A percentile compares a stretch with the other conserved stretches of the same genome.
These are phyloP conservation scores for Crioceris asparagi DNA, from an alignment of 2,888 invertebrate species.

Conservation along the genomic window DNA sequence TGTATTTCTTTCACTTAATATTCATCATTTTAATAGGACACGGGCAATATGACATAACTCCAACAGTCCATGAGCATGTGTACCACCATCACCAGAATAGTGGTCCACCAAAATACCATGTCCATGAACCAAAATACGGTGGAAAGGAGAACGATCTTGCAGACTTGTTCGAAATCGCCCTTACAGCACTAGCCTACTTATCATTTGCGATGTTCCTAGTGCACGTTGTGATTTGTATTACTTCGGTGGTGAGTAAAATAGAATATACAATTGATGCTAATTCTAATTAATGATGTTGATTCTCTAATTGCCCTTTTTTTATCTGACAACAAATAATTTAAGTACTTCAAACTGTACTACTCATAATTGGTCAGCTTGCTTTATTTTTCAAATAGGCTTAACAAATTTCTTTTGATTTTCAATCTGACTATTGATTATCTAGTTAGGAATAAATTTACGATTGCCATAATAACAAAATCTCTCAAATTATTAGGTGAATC, in stretches of 20 bases:
- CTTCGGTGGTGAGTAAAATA: slow-evolving; percentile 42
- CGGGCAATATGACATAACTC: background rate
- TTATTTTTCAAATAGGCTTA: too few species aligned
- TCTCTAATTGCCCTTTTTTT: background rate
- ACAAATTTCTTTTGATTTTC: too few species aligned
- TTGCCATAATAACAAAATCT: too few species aligned
- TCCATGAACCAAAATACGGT: slow-evolving; percentile 29
- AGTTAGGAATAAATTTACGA: too few species aligned
- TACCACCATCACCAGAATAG: slow-evolving; percentile 22
- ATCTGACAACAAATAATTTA: background rate
- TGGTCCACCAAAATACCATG: slow-evolving; percentile 31
- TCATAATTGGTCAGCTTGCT: too few species aligned
- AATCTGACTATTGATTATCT: too few species aligned
- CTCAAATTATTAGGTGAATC: too few species aligned
- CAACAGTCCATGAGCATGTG: slow-evolving; percentile 15
- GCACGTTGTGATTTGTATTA: slow-evolving; percentile 68
- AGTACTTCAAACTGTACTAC: background rate
- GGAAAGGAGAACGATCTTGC: slow-evolving; percentile 51
- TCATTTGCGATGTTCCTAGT: slow-evolving; percentile 72
- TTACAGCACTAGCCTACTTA: slow-evolving; percentile 70
- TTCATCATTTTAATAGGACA: too few species aligned
- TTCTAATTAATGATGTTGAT: background rate
- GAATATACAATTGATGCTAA: slow-evolving; percentile 2
- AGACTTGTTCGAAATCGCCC: slow-evolving; percentile 68
- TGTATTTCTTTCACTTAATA: too few species aligned